Conservation (phyloP, 2,797 vertebrate species). For the Anguilla obscura region DNA sequence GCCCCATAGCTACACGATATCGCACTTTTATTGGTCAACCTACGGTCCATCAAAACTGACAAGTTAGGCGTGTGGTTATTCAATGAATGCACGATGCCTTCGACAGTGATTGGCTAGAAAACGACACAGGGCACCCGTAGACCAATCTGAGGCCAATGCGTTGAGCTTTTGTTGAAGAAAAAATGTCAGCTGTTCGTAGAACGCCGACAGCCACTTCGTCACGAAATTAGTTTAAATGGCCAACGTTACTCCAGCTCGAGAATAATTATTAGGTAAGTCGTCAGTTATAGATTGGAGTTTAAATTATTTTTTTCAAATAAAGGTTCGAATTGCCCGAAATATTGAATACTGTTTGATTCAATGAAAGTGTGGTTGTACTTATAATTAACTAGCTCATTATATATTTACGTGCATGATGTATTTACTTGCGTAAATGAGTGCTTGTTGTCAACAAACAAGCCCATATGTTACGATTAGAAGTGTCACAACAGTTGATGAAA, state of each 20-base stretch:
- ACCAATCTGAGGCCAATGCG: slow-evolving; percentile 30
- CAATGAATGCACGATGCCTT: slow-evolving; percentile 18
- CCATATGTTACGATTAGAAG: background rate
- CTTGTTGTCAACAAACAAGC: background rate
- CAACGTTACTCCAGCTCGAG: background rate
- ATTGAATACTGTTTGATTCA: background rate
- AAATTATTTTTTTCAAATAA: background rate
- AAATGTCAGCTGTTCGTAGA: slow-evolving; percentile 9
- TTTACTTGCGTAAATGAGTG: background rate
- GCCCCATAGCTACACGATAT: slow-evolving; percentile 12
- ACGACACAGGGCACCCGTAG: background rate
- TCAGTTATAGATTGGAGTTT: background rate
- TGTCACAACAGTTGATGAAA: background rate
- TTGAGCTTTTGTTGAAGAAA: slow-evolving; percentile 23
- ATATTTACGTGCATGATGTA: background rate
- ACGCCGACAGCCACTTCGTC: slow-evolving; percentile 8
- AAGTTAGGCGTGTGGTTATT: slow-evolving; percentile 15
- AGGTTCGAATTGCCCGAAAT: background rate
- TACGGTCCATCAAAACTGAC: slow-evolving; percentile 54
- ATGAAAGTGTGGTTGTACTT: background rate
- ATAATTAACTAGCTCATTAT: background rate
- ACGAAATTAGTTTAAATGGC: slow-evolving; percentile 2
- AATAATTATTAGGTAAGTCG: background rate
- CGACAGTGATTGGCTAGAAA: slow-evolving; percentile 23
- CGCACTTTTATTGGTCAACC: slow-evolving; percentile 53